Evolutionary conservation across 1,140 invertebrate genomes (phyloP), one percentile per base, ranked within the genome.

Genomic region (Cyphomyrmex costatus): DNA sequence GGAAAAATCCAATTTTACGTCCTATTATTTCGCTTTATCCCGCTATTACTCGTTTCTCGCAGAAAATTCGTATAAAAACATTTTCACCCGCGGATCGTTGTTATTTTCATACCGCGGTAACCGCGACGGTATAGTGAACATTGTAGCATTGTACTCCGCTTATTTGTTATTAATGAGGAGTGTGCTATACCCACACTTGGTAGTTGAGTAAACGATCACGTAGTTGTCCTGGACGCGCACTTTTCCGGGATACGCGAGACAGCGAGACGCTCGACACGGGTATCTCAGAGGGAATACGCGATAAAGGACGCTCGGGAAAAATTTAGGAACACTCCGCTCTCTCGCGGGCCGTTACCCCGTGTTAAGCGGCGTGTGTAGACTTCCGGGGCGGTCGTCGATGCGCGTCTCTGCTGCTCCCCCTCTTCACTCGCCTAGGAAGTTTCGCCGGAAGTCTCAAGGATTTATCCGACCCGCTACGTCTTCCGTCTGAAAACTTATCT

Each of bases 401-500:
- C 77, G 56, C 77, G 56, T 70, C 71, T 33, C n/a, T 7, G 36
- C 19, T 33, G 46, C 16, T 3, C 19, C 16, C 14, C 63, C 60
- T 14, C 51, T 30, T 85, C 76, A 30, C 33, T 27, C 70, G 58
- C 24, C 77, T 33, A 51, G 58, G 27, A 88, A 90, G 82, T 90
- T 90, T 80, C 74, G n/a, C 49, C 58, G 89, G 86, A 88, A 73
- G 86, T 70, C 46, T 58, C 42, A 49, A n/a, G 88, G 83, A 89
- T 90, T 89, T 90, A 89, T 90, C 89, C 89, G 61, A 78, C 63
- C 56, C 76, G 83, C 71, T 84, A 88, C 77, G 76, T 63, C 83
- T 86, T 88, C 83, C 83, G 86, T 90, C 83, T 86, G 86, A 89
- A 65, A 90, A 90, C 83, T 90, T 90, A 86, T 89, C 89, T 65